A percentile compares a stretch with the other conserved stretches of the same genome.
Evolutionary conservation across 2,797 vertebrate species (phyloP).

Genomic region (Tenualosa thibaudeaui): DNA sequence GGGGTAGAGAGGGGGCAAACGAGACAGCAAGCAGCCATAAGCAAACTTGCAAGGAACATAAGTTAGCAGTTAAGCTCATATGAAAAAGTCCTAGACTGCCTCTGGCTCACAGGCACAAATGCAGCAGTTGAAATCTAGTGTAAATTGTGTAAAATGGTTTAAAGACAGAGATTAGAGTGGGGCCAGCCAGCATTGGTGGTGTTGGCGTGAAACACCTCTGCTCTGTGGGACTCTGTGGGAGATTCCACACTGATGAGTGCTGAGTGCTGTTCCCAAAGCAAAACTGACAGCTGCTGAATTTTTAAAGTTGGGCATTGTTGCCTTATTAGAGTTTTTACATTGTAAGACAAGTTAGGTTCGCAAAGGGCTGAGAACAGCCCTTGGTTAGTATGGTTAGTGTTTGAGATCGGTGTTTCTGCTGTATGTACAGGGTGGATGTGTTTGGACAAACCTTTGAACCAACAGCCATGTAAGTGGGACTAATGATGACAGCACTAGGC

Average conservation of each 20-base stretch:
- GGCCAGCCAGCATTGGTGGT: too few relatives aligned
- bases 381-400: background rate
- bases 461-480: too few relatives aligned
- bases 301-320: background rate
- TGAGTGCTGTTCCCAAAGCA: background rate
- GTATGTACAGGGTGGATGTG: too few relatives aligned
- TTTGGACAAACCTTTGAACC: too few relatives aligned
- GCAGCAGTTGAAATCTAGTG: too few relatives aligned
- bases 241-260: background rate
- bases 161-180: background rate
- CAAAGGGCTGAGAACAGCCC: too few relatives aligned
- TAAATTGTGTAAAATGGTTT: too few relatives aligned
- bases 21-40: background rate
- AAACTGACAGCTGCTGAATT: background rate
- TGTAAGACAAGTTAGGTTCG: too few relatives aligned
- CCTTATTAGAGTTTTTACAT: too few relatives aligned
- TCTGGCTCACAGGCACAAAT: too few relatives aligned
- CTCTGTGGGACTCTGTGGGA: background rate
- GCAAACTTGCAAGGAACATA: background rate
- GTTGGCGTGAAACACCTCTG: too few relatives aligned
- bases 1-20: background rate
- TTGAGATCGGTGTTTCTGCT: too few relatives aligned
- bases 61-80: background rate
- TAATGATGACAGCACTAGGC: background rate
- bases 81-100: background rate